phyloP scores from a whole-genome alignment of 2,797 vertebrate genomes.

The Silurus lanzhouensis region DNA sequence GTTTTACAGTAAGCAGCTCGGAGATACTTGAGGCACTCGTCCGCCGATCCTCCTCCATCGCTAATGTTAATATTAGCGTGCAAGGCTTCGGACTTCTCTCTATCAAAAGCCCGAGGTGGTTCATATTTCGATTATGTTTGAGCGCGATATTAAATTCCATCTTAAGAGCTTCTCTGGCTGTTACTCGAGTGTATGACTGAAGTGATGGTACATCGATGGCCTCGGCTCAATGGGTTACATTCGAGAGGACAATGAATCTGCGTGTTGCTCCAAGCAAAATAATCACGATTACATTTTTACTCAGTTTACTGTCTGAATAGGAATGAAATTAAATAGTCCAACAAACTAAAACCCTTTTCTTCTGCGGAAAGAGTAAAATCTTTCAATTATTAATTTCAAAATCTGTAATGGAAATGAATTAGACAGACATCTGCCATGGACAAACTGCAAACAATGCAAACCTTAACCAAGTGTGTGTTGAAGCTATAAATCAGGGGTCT shows the following conservation, averaged over 20 bases:
- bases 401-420: neutral
- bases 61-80: conserved; percentile 22
- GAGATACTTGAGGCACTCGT: conserved; percentile 26
- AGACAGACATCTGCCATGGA: neutral
- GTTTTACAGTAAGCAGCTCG: conserved; percentile 41
- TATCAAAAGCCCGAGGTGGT: conserved; percentile 5
- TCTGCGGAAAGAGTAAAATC: neutral
- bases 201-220: neutral
- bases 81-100: neutral
- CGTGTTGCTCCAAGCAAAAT: neutral
- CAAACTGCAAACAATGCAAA: neutral
- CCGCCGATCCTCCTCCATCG: neutral
- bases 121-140: conserved; percentile 8
- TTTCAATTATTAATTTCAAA: neutral
- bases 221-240: neutral
- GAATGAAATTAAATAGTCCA: neutral
- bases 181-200: conserved; percentile 13
- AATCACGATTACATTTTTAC: neutral
- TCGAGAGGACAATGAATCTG: conserved; percentile 18
- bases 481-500: neutral
- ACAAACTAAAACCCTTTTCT: neutral
- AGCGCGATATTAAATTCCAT: neutral
- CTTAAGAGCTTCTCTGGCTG: conserved; percentile 3
- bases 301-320: neutral
- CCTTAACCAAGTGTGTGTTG: neutral